Base-by-base conservation (phyloP, 2,113 vertebrate species). In the Sylvilagus bachmani region DNA sequence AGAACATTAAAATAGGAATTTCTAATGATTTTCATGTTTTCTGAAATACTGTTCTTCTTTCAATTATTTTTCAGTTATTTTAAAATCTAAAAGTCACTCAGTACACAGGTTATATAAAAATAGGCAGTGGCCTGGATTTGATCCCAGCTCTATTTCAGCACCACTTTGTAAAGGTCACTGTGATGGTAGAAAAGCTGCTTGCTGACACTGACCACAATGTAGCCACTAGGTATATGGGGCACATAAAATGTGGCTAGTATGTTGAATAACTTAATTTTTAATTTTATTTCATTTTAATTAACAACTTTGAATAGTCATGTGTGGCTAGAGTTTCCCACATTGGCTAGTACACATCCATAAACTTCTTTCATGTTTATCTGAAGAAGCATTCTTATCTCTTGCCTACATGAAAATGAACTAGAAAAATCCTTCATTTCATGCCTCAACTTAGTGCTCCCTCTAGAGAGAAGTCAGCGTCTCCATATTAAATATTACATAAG, bases 71-170 rank as follows among this genome's bases (percentile, higher is more conserved):
- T 83, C 25, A n/a, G 33, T 73, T 10, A 87, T 77, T 88, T 90
- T 24, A 92, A 95, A 94, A 61, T 66, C 6, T 91, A 64, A 93
- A 93, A 64, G n/a, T 51, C 12, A 78, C 58, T 44, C 58, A 79
- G 25, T 2, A 64, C 22, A 36, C 0, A 13, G 22, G 5, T 29
- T 75, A 17, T 36, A 2, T 27, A 90, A 49, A 77, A 89, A 38
- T 0, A 33, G 58, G 9, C 1, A 29, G 49, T 22, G 71, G 55
- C 62, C 62, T 81, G 27, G 58, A 53, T 64, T n/a, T 49, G 36
- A 88, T n/a, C 31, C 55, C 84, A 66, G 31, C 4, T 91, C 33
- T 77, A 53, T 10, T 55, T 64, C 31, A 90, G 25, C 49, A 10
- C 51, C 53, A 0, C 73, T 78, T 27, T 5, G 25, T 6, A 31